Percentiles rank a stretch among this genome's conserved stretches.
These are phyloP conservation scores for Ceratina japonica DNA, from an alignment of 1,140 invertebrate species.

Conservation along the genomic window DNA sequence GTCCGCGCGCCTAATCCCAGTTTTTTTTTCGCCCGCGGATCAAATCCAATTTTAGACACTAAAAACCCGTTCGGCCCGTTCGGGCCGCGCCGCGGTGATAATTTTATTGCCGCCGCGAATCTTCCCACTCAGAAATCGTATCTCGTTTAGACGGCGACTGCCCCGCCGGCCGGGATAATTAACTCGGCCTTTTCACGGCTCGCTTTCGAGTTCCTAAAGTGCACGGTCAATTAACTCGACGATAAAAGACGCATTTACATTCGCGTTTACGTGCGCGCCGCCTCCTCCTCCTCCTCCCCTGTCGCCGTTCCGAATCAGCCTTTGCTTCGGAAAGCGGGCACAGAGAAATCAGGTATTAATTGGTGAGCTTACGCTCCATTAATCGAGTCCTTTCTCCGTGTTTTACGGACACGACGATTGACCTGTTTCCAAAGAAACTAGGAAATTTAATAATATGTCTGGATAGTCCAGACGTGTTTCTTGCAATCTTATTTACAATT, in stretches of 20 bases:
- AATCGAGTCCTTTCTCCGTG: not conserved
- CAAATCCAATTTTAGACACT: conserved; percentile 13
- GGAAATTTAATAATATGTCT: no score
- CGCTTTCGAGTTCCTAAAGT: conserved; percentile 1
- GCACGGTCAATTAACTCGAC: conserved; percentile 12
- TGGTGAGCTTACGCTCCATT: not conserved
- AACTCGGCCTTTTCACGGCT: not conserved
- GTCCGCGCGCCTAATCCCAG: not conserved
- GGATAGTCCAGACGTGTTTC: no score
- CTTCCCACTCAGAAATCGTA: not conserved
- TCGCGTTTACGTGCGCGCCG: not conserved
- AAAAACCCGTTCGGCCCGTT: no score
- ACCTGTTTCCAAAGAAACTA: no score
- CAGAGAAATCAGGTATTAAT: not conserved
- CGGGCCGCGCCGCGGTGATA: not conserved
- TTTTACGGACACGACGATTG: no score
- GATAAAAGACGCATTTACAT: conserved; percentile 23
- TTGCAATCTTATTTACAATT: no score
- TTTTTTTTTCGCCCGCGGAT: conserved; percentile 8
- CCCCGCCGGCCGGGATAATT: not conserved
- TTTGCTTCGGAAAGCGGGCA: no score
- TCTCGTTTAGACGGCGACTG: not conserved
- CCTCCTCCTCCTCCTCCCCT: no score
- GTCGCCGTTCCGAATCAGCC: no score
- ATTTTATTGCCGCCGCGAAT: not conserved